These are phyloP conservation scores for Nomada fabriciana DNA, from an alignment of 2,888 invertebrate species.

Conservation along the genomic window DNA sequence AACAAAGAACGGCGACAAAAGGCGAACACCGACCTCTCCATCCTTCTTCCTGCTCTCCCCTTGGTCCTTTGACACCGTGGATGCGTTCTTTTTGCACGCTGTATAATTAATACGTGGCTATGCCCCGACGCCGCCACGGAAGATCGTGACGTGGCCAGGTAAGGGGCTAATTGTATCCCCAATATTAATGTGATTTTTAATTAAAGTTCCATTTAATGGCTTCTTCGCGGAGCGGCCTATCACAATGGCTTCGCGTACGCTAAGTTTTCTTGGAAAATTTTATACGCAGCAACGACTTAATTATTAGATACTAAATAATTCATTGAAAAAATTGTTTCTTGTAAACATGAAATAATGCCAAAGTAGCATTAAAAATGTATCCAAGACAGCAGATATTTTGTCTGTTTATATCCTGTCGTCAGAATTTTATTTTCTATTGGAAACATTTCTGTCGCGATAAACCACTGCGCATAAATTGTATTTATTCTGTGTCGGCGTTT, in stretches of 20 bases:
- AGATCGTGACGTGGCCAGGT: slow-evolving; percentile 44
- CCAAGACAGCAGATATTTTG: too few relatives aligned
- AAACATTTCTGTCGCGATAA: too few relatives aligned
- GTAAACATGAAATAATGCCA: too few relatives aligned
- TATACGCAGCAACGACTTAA: not conserved
- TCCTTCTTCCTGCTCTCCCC: slow-evolving; percentile 30
- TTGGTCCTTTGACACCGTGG: slow-evolving; percentile 48
- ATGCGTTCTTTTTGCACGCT: slow-evolving; percentile 45
- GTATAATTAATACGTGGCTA: slow-evolving; percentile 51
- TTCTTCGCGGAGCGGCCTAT: slow-evolving; percentile 2
- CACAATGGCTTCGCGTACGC: slow-evolving; percentile 11
- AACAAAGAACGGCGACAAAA: slow-evolving; percentile 58
- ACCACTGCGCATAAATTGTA: too few relatives aligned
- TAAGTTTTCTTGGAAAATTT: slow-evolving; percentile 10
- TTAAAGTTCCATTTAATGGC: slow-evolving; percentile 70
- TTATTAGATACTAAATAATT: not conserved
- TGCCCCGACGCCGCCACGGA: slow-evolving; percentile 30
- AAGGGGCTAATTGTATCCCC: slow-evolving; percentile 69
- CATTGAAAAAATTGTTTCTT: not conserved
- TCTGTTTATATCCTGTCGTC: not conserved
- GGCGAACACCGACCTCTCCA: slow-evolving; percentile 30
- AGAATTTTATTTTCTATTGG: not conserved
- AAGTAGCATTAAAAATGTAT: too few relatives aligned
- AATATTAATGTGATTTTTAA: slow-evolving; percentile 78
- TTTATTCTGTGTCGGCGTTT: not conserved